Conservation (phyloP, 2,113 vertebrate species). For the Isichthys henryi region DNA sequence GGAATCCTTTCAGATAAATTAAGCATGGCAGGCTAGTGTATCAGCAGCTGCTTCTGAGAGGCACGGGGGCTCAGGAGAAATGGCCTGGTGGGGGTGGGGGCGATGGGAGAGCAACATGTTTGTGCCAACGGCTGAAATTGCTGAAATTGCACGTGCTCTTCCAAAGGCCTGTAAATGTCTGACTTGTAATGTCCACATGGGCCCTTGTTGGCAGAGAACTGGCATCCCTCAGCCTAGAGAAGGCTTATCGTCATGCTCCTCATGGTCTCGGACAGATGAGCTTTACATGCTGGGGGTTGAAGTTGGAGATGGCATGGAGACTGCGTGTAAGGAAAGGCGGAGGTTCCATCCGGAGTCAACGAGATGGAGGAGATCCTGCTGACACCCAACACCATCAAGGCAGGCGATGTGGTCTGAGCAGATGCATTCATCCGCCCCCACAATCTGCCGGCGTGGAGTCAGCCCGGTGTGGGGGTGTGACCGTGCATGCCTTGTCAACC, state of each 20-base stretch:
- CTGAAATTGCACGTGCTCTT: not conserved
- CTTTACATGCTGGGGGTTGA: not conserved
- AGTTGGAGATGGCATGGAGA: not conserved
- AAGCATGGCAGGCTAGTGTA: constrained; percentile 14
- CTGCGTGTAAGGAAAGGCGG: not conserved
- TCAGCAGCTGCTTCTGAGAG: constrained; percentile 18
- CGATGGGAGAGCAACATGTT: not conserved
- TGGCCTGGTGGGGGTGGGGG: too few relatives aligned
- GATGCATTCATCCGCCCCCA: not conserved
- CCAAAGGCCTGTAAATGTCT: not conserved
- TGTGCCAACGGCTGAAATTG: not conserved
- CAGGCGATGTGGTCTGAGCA: not conserved
- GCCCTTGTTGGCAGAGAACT: not conserved
- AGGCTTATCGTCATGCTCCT: not conserved
- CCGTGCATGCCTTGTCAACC: not conserved
- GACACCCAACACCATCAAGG: not conserved
- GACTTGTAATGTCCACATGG: not conserved
- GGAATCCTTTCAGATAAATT: constrained; percentile 24
- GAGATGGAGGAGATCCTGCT: not conserved
- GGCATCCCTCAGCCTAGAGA: too few relatives aligned
- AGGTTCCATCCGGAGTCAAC: not conserved
- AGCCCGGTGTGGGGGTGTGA: not conserved
- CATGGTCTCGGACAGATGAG: not conserved
- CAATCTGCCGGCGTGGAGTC: not conserved
- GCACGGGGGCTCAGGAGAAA: not conserved